These are phyloP conservation scores for Sparidentex hasta DNA, from an alignment of 2,797 vertebrate species.

Conservation along the genomic window DNA sequence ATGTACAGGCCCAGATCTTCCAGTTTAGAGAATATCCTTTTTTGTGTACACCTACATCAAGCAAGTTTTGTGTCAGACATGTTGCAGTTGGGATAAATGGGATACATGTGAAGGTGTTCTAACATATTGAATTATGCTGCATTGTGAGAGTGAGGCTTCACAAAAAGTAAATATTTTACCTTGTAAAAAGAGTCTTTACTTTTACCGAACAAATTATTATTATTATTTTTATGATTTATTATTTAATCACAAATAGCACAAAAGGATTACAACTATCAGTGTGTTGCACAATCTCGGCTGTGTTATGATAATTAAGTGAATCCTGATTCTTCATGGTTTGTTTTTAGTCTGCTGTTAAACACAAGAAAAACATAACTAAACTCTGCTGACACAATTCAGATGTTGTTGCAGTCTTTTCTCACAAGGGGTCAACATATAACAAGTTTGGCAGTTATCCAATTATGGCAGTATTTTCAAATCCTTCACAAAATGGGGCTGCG, in stretches of 20 bases:
- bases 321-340: too few relatives aligned
- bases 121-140: not conserved
- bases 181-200: not conserved
- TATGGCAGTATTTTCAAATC: not conserved
- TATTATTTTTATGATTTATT: too few relatives aligned
- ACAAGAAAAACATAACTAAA: not conserved
- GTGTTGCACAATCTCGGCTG: too few relatives aligned
- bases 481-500: not conserved
- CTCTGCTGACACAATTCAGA: not conserved
- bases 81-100: not conserved
- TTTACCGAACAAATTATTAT: not conserved
- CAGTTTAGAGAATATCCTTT: constrained; percentile 99
- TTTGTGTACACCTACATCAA: not conserved
- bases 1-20: constrained; percentile 97
- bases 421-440: constrained; percentile 31
- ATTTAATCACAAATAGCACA: too few relatives aligned
- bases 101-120: not conserved
- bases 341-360: not conserved
- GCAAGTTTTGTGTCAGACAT: not conserved
- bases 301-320: too few relatives aligned
- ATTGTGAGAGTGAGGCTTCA: constrained; percentile 3
- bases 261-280: too few relatives aligned
- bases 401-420: constrained; percentile 36
- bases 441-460: not conserved
- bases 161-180: not conserved